Evolutionary conservation across 2,797 vertebrate genomes (phyloP), one percentile per base, ranked within the genome.

Genomic region (Gymnothorax javanicus): DNA sequence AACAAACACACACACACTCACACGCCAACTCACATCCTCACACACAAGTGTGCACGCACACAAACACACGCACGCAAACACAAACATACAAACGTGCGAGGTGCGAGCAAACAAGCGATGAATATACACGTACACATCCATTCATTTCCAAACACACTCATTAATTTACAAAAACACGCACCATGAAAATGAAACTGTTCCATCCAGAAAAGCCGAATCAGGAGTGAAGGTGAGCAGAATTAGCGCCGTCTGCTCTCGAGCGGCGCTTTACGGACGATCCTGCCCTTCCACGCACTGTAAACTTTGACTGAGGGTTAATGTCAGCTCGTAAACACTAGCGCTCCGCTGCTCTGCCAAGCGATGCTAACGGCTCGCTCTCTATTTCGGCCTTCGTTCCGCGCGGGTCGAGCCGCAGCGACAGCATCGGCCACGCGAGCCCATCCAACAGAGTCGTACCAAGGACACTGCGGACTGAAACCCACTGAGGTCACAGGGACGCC

Each of bases 291-390:
- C 20, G 75, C 50, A 27, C 75, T 54, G 75, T 79, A 79, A 79
- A 79, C 75, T 79, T 79, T 79, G 75, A 23, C 43, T 43, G 43
- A 54, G 75, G 20, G 75, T 79, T 79, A 79, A 79, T 79, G 75
- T 6, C 75, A 0, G 75, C 5, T 79, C 75, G 75, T 79, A 79
- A 79, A 7, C 9, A 1, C 2, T 50, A 23, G 75, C 50, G 17
- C 43, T 79, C 75, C 50, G 75, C n/a, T 54, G 50, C 43, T 79
- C 9, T 20, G 15, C 17, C 15, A 50, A 23, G 75, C 50, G 75
- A 56, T 17, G 50, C 75, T 23, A 79, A 79, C 50, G 13, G 43
- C 6, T 20, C 11, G 17, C 50, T 54, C 43, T 7, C 13, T 0
- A 3, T 20, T 20, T 4, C 12, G 52, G 73, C 73, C 73, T 43